A percentile compares a stretch with the other conserved stretches of the same genome.
Conservation (phyloP, 2,113 vertebrate species). For the Chauna torquata region DNA sequence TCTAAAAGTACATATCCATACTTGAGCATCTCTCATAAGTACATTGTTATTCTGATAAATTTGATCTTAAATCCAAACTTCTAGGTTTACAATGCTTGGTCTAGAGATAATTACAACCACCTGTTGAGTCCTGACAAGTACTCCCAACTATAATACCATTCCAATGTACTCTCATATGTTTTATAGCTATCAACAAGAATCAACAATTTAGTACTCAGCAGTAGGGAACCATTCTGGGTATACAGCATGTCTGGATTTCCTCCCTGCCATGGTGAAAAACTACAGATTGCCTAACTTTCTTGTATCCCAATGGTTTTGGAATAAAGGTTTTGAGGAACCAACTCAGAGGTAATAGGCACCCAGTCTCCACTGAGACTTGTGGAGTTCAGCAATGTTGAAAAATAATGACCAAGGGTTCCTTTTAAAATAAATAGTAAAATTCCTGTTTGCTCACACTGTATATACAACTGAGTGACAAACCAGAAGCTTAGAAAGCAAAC, state of each 20-base stretch:
- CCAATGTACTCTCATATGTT: background rate
- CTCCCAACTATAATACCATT: background rate
- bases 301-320: background rate
- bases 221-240: background rate
- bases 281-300: background rate
- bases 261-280: background rate
- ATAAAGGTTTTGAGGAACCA: background rate
- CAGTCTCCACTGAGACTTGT: background rate
- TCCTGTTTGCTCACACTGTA: background rate
- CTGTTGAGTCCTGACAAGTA: background rate
- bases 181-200: background rate
- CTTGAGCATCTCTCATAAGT: background rate
- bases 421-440: background rate
- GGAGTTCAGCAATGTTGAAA: background rate
- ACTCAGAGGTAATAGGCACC: background rate
- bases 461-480: background rate
- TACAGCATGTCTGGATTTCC: background rate
- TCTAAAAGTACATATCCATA: background rate
- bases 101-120: background rate
- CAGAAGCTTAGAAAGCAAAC: background rate
- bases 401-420: background rate
- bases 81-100: background rate
- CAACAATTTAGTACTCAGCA: background rate
- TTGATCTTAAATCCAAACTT: background rate
- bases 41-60: background rate